Conservation (phyloP, 2,113 vertebrate species). For the Paralichthys olivaceus region DNA sequence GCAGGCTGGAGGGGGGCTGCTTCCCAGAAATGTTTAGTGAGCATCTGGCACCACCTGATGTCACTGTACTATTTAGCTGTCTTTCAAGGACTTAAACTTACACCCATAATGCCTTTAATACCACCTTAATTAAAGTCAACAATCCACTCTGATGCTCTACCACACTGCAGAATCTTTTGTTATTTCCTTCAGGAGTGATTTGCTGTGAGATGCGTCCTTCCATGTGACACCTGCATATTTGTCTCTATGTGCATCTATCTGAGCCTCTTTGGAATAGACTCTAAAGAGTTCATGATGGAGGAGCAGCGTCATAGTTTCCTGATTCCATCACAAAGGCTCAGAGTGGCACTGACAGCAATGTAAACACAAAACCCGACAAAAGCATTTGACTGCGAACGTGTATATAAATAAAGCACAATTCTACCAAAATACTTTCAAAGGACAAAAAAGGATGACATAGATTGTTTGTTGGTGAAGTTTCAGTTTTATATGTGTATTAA, state of each 20-base stretch:
- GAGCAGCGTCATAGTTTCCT: neutral
- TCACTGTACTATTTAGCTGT: conserved; percentile 86
- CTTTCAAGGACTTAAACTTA: conserved; percentile 72
- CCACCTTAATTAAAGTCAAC: conserved; percentile 77
- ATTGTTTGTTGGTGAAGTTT: neutral
- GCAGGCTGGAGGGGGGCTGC: conserved; percentile 54
- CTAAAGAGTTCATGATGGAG: neutral
- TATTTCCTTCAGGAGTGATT: conserved; percentile 33
- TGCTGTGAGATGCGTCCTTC: conserved; percentile 9
- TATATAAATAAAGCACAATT: neutral
- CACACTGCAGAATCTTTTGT: conserved; percentile 44
- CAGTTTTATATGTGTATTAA: too few species aligned
- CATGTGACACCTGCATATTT: conserved; percentile 30
- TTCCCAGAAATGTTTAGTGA: conserved; percentile 82
- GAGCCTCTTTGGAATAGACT: neutral
- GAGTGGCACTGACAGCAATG: neutral
- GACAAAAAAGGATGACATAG: neutral
- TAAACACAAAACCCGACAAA: neutral
- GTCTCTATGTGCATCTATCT: neutral
- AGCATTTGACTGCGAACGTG: neutral
- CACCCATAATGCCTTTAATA: conserved; percentile 72
- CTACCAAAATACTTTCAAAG: neutral
- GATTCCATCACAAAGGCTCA: neutral
- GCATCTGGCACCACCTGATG: conserved; percentile 89
- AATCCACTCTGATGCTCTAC: conserved; percentile 58